Evolutionary conservation across 2,113 vertebrate species (phyloP), one percentile per base, ranked within the genome.

Genomic region (Psophia crepitans): DNA sequence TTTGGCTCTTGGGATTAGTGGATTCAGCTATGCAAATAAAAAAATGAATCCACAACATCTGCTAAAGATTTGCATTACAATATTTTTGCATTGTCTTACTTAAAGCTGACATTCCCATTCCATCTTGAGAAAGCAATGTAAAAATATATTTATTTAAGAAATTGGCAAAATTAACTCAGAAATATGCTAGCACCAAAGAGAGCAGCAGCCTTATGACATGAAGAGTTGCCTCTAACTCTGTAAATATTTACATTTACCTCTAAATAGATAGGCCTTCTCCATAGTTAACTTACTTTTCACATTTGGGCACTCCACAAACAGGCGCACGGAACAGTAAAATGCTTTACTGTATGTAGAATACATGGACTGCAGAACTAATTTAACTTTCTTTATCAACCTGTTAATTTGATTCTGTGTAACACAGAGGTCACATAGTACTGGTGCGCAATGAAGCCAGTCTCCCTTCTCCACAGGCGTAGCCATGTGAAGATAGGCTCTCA

Each of bases 11-110:
- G 90, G 78, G 96, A 94, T 92, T 93, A 91, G 44, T 56, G 41
- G 66, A 84, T 85, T 73, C 71, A 61, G 56, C 64, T 46, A 43
- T 14, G 63, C 84, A 96, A 96, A 97, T 84, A 88, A 88, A 82
- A 82, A 85, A 86, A 75, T 9, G 41, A 95, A 96, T 86, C 91
- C 16, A 64, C 76, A 96, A 96, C 95, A 93, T 87, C 91, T 95
- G 84, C 51, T 96, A 57, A 89, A 95, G 64, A 96, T 97, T 97
- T 94, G 92, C 90, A 95, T 92, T 88, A 89, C 66, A 93, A 83
- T 77, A 48, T 27, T 84, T 87, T 28, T 88, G 54, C 41, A 68
- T 82, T 66, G 75, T 63, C 73, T 93, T 78, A 69, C 88, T 89
- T 93, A 69, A 85, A 60, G 51, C 26, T 73, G 23, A 58, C 21